Conservation (phyloP, 2,888 invertebrate genomes). For the Oxystoma pomonae region DNA sequence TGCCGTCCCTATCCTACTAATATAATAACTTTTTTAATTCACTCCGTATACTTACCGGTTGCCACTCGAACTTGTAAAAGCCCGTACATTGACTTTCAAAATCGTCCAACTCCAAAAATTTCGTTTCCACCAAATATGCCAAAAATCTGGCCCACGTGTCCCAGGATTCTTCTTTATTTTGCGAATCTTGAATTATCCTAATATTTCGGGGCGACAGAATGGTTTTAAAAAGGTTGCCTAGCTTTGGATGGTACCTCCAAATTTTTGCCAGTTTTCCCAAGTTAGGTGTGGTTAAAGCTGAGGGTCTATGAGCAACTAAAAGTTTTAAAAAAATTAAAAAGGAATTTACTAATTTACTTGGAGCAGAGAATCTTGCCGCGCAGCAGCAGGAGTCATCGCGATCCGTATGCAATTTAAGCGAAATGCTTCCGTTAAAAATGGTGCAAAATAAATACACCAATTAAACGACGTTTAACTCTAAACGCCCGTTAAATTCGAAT, state of each 20-base stretch:
- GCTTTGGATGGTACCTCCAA: slow-evolving; percentile 10
- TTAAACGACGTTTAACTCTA: too few species aligned
- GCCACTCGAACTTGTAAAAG: slow-evolving; percentile 65
- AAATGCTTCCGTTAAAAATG: too few species aligned
- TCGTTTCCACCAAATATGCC: slow-evolving; percentile 49
- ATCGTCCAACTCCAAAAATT: slow-evolving; percentile 56
- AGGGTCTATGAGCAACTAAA: slow-evolving; percentile 32
- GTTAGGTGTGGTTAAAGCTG: slow-evolving; percentile 14
- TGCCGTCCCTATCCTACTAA: too few species aligned
- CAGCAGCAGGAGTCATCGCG: too few species aligned
- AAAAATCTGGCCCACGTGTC: slow-evolving; percentile 32
- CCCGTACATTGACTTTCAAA: slow-evolving; percentile 64
- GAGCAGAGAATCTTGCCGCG: too few species aligned
- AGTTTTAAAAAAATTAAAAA: slow-evolving; percentile 10
- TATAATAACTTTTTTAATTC: background rate
- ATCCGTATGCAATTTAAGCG: too few species aligned
- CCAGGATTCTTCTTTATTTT: slow-evolving; percentile 30
- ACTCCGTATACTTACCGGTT: slow-evolving; percentile 30
- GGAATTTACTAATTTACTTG: too few species aligned
- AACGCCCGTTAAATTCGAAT: too few species aligned
- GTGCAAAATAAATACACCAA: too few species aligned
- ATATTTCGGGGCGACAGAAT: slow-evolving; percentile 39
- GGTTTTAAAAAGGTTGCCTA: slow-evolving; percentile 30
- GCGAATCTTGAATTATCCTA: slow-evolving; percentile 32
- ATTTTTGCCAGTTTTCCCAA: slow-evolving; percentile 12